A percentile compares a stretch with the other conserved stretches of the same genome.
These are phyloP conservation scores for Plagiodera versicolora DNA, from an alignment of 2,888 invertebrate genomes.

Conservation along the genomic window DNA sequence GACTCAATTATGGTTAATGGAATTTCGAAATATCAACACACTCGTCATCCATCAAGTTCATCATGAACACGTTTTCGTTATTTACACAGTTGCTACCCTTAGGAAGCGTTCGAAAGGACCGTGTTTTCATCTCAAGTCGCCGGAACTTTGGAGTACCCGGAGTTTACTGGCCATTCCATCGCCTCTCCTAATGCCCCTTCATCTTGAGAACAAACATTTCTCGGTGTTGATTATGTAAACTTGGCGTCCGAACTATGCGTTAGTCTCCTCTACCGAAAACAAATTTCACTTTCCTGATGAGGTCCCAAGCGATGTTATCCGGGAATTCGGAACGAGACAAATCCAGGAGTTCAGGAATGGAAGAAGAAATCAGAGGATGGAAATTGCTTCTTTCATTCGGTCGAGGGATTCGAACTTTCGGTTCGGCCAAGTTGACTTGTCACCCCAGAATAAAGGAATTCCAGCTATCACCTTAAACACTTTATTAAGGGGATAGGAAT, in stretches of 20 bases:
- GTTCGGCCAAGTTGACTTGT: not conserved
- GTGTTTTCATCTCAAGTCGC: not conserved
- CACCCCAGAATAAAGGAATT: slow-evolving; percentile 12
- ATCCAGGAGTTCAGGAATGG: too few species aligned
- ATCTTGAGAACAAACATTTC: not conserved
- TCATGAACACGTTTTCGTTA: not conserved
- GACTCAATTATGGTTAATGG: not conserved
- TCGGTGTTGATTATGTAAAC: not conserved
- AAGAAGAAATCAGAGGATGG: too few species aligned
- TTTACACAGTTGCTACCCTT: not conserved
- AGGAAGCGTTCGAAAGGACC: not conserved
- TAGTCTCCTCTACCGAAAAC: not conserved
- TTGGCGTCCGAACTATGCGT: not conserved
- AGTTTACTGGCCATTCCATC: not conserved
- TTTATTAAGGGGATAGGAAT: slow-evolving; percentile 26
- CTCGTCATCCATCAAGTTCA: not conserved
- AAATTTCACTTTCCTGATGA: too few species aligned
- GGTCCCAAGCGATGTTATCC: too few species aligned
- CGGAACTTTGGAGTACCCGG: not conserved
- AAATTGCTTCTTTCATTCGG: too few species aligned
- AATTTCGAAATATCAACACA: not conserved
- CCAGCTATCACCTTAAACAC: slow-evolving; percentile 26
- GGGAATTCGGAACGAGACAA: too few species aligned
- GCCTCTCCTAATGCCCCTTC: not conserved
- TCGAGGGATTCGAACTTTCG: not conserved